Evolutionary conservation across 2,113 vertebrate genomes (phyloP), one percentile per base, ranked within the genome.

Genomic region (Colistium nudipinnis): DNA sequence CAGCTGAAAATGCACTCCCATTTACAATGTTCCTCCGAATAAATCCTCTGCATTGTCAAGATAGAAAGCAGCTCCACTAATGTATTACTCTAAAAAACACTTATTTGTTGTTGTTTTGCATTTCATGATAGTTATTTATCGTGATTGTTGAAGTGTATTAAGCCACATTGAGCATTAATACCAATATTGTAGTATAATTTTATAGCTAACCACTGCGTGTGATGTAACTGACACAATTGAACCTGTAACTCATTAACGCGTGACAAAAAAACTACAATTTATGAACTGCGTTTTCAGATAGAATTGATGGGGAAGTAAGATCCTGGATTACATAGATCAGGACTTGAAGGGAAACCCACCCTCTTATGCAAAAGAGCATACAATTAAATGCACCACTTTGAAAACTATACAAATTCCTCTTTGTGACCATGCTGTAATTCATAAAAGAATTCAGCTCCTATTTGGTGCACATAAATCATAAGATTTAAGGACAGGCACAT

Each of bases 11-110:
- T 35, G 49, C 55, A 63, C 67, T 78, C 49, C 51, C 67, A 51
- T 67, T 84, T 17, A 60, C 53, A 57, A 17, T 12, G 75, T 62
- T 80, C 39, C 57, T 19, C 63, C 0, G 38, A 70, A 85, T 81
- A 78, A 76, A 83, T 82, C 70, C 72, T 60, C 66, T 1, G 27
- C 43, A 56, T 41, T 76, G 75, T 70, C 80, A 70, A 74, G 76
- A 70, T 78, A 57, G 39, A 74, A 74, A 54, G 61, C 44, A 30
- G 53, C 39, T 73, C 62, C 74, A 60, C 70, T 71, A 59, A 65
- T 70, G 60, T 16, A 30, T 77, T 70, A 76, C 74, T 71, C 49
- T n/a, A 38, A 67, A 25, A 53, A n/a, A 43, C 62, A 57, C 31
- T 35, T 63, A 48, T 27, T 55, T 30, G 28, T 60, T 61, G 33